phyloP scores from a whole-genome alignment of 2,888 invertebrate species.

The Caenorhabditis sp. region DNA sequence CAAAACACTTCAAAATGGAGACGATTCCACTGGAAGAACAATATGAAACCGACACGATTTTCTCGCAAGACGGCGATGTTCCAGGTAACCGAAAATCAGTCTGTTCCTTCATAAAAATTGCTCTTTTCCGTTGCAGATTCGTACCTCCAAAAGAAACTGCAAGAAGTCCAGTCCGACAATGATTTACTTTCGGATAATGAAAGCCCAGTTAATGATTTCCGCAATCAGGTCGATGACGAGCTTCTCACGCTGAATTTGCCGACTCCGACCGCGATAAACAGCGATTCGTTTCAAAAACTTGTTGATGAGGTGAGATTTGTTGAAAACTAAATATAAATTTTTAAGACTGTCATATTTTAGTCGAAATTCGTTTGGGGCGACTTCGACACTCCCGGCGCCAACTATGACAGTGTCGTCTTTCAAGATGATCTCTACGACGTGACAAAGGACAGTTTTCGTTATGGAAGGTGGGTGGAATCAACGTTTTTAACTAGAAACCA shows the following conservation, averaged over 20 bases:
- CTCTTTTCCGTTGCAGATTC: no score
- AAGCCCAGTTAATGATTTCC: no score
- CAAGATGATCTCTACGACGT: slow-evolving; percentile 36
- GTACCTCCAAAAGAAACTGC: slow-evolving; percentile 21
- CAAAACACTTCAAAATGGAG: slow-evolving; percentile 6
- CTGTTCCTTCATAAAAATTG: no score
- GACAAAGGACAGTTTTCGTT: slow-evolving; percentile 41
- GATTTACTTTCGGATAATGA: slow-evolving; percentile 18
- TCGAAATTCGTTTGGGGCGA: slow-evolving; percentile 17
- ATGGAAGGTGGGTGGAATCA: slow-evolving; percentile 54
- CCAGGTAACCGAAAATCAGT: slow-evolving; percentile 23
- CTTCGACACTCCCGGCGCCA: no score
- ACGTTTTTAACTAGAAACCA: no score
- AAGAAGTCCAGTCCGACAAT: slow-evolving; percentile 38
- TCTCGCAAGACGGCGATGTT: slow-evolving; percentile 42
- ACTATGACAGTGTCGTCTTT: slow-evolving; percentile 6
- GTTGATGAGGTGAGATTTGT: background rate
- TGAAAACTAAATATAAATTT: no score
- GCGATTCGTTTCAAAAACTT: background rate
- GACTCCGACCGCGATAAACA: background rate
- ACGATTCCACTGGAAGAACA: slow-evolving; percentile 23
- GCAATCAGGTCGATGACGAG: no score
- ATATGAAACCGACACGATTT: slow-evolving; percentile 52
- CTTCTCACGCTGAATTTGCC: background rate
- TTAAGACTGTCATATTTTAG: no score